Conservation (phyloP, 1,140 invertebrate species). For the Octopus sinensis region DNA sequence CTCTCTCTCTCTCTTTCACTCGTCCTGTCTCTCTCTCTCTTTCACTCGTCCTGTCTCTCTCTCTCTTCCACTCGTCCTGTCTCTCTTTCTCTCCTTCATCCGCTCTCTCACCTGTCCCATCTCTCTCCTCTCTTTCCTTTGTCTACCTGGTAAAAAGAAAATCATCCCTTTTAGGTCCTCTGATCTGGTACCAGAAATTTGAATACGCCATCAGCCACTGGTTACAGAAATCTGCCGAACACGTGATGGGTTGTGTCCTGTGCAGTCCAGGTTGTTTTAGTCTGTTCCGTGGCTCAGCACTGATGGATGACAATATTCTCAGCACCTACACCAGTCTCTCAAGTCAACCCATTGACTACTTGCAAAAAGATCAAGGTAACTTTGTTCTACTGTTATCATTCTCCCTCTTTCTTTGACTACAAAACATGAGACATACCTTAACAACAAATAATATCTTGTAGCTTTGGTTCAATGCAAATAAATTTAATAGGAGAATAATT, state of each 20-base stretch:
- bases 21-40: not conserved
- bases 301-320: conserved; percentile 68
- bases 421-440: no score
- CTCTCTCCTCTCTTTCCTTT: not conserved
- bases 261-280: conserved; percentile 68
- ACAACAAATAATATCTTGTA: no score
- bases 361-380: conserved; percentile 66
- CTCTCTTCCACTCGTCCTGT: not conserved
- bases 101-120: not conserved
- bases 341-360: conserved; percentile 63
- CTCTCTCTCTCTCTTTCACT: not conserved
- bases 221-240: conserved; percentile 68
- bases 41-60: not conserved
- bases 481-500: no score
- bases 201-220: conserved; percentile 69
- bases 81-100: not conserved
- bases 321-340: conserved; percentile 62
- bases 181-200: conserved; percentile 69
- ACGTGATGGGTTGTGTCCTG: conserved; percentile 67
- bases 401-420: no score
- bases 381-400: no score
- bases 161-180: conserved; percentile 51
- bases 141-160: not conserved
- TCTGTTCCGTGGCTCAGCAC: conserved; percentile 62
- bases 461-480: no score